phyloP scores from a whole-genome alignment of 2,888 invertebrate genomes.

The Chrysomela aeneicollis region DNA sequence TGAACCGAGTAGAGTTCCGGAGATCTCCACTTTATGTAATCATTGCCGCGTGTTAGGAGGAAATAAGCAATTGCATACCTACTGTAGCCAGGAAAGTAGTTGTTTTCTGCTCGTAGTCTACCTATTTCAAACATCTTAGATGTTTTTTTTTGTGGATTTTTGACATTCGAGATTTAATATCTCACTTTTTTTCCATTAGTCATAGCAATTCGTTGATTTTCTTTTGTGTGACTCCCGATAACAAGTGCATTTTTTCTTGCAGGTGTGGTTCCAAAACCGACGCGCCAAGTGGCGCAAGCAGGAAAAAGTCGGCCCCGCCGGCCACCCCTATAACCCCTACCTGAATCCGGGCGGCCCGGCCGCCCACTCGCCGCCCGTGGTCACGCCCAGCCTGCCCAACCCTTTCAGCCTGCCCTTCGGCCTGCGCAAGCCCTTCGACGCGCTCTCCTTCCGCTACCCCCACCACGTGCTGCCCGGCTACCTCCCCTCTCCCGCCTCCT shows the following conservation, averaged over 20 bases:
- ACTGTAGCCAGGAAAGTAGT: too few species aligned
- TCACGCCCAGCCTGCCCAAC: constrained; percentile 80
- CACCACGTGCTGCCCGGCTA: constrained; percentile 69
- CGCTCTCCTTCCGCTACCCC: constrained; percentile 77
- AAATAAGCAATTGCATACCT: too few species aligned
- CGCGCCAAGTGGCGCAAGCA: constrained; percentile 93
- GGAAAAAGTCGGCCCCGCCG: constrained; percentile 91
- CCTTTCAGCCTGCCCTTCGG: constrained; percentile 84
- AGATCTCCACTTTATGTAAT: too few species aligned
- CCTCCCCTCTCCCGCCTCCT: constrained; percentile 62
- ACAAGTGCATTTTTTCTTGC: constrained; percentile 58
- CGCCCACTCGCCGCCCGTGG: constrained; percentile 70
- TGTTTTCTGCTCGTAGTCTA: too few species aligned
- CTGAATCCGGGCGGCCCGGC: constrained; percentile 68
- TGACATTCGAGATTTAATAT: too few species aligned
- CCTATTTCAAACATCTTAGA: too few species aligned
- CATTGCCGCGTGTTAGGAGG: too few species aligned
- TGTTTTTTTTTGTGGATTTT: too few species aligned
- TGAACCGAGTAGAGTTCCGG: too few species aligned
- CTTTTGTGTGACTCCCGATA: background rate
- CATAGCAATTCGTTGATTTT: too few species aligned
- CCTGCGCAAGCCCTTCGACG: constrained; percentile 77
- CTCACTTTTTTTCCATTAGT: too few species aligned
- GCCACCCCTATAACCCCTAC: constrained; percentile 89
- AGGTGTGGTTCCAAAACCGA: constrained; percentile 95